A percentile compares a stretch with the other conserved stretches of the same genome.
These are phyloP conservation scores for Sigmodon hispidus DNA, from an alignment of 2,113 vertebrate species.

Conservation along the genomic window DNA sequence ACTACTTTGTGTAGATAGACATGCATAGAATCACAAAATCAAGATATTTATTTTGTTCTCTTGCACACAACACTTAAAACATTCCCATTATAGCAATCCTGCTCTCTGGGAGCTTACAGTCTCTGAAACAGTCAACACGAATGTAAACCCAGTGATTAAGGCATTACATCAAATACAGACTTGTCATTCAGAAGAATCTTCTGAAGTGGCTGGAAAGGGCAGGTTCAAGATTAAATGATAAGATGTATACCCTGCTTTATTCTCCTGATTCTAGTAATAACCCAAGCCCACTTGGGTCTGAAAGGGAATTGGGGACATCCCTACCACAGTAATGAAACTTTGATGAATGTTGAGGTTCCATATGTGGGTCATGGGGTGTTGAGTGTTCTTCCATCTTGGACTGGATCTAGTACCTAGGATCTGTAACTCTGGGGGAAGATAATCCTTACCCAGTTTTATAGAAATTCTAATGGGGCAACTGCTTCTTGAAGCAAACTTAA, in stretches of 20 bases:
- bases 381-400: not conserved
- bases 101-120: slow-evolving; percentile 76
- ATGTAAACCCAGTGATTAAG: slow-evolving; percentile 76
- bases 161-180: slow-evolving; percentile 72
- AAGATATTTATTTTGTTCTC: slow-evolving; percentile 81
- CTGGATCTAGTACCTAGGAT: slow-evolving; percentile 32
- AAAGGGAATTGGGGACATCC: slow-evolving; percentile 32
- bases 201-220: slow-evolving; percentile 39
- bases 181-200: slow-evolving; percentile 52
- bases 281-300: not conserved
- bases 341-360: not conserved
- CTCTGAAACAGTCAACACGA: slow-evolving; percentile 71
- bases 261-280: slow-evolving; percentile 1
- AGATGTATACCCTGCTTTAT: not conserved
- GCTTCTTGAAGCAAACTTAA: slow-evolving; percentile 9
- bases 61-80: slow-evolving; percentile 75
- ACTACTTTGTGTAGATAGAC: slow-evolving; percentile 27
- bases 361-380: not conserved
- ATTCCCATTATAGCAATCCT: slow-evolving; percentile 68
- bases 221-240: slow-evolving; percentile 63
- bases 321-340: slow-evolving; percentile 30
- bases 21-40: slow-evolving; percentile 73
- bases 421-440: not conserved
- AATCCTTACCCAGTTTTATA: not conserved
- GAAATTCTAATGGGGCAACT: not conserved